Evolutionary conservation across 1,140 invertebrate genomes (phyloP).

Genomic region (Rhagoletis zephyria): DNA sequence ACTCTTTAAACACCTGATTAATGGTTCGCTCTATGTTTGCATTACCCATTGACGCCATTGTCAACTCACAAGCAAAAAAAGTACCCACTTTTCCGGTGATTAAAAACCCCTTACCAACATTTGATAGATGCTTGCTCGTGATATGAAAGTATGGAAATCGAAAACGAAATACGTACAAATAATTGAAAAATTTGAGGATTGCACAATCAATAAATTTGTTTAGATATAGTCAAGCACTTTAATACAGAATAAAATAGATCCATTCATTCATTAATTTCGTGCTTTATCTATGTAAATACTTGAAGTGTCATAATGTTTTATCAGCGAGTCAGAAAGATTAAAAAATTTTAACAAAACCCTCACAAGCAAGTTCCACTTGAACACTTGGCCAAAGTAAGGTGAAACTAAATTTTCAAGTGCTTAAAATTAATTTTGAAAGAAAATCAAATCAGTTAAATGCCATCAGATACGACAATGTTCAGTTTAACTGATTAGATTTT

Average conservation of each 20-base stretch:
- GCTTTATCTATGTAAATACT: not conserved
- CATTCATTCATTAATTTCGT: not conserved
- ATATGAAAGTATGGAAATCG: too few species aligned
- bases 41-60: too few species aligned
- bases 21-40: too few species aligned
- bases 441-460: constrained; percentile 41
- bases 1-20: too few species aligned
- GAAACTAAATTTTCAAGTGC: not conserved
- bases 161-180: too few species aligned
- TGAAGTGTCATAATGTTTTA: not conserved
- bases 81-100: too few species aligned
- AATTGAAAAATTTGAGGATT: too few species aligned
- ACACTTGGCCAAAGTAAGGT: not conserved
- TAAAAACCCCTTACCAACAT: too few species aligned
- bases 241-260: not conserved
- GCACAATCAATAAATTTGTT: too few species aligned
- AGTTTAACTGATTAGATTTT: constrained; percentile 41
- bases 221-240: not conserved
- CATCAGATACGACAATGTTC: constrained; percentile 24
- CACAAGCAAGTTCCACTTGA: not conserved
- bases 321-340: not conserved
- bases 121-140: too few species aligned
- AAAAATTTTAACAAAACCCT: not conserved
- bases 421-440: constrained; percentile 1
- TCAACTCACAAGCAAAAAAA: too few species aligned